These are phyloP conservation scores for Drosophila barbarae DNA, from an alignment of 2,888 invertebrate genomes.

Conservation along the genomic window DNA sequence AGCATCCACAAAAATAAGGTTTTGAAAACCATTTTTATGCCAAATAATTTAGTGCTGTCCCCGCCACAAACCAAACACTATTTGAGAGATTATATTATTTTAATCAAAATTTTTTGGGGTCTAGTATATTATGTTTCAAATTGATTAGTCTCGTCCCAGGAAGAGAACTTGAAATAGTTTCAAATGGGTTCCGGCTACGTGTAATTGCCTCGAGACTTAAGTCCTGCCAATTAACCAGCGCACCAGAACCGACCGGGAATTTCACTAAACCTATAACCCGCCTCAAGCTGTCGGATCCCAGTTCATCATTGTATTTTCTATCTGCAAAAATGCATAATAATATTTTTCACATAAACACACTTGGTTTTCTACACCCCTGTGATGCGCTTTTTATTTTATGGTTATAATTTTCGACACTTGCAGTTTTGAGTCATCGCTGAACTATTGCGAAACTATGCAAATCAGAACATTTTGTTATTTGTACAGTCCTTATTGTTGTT, in stretches of 20 bases:
- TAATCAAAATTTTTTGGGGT: background rate
- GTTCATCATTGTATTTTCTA: conserved; percentile 17
- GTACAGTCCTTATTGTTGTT: conserved; percentile 38
- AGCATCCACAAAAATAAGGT: background rate
- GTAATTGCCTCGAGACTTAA: conserved; percentile 21
- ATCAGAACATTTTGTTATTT: conserved; percentile 50
- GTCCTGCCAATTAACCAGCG: conserved; percentile 33
- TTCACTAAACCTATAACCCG: background rate
- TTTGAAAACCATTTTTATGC: conserved; percentile 1
- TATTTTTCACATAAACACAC: background rate
- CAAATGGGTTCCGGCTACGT: conserved; percentile 3
- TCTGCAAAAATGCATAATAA: conserved; percentile 23
- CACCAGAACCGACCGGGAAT: conserved; percentile 15
- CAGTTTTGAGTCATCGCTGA: conserved; percentile 65
- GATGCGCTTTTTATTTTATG: conserved; percentile 46
- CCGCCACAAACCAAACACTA: background rate
- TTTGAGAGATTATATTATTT: background rate
- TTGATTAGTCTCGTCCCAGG: conserved; percentile 7
- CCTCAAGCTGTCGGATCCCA: conserved; percentile 12
- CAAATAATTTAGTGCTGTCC: conserved; percentile 10
- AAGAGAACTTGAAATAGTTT: conserved; percentile 15
- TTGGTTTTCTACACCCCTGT: background rate
- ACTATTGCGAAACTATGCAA: conserved; percentile 72
- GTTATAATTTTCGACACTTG: conserved; percentile 54
- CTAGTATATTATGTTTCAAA: conserved; percentile 13